Conservation (phyloP, 2,797 vertebrate species). For the Champsocephalus esox region DNA sequence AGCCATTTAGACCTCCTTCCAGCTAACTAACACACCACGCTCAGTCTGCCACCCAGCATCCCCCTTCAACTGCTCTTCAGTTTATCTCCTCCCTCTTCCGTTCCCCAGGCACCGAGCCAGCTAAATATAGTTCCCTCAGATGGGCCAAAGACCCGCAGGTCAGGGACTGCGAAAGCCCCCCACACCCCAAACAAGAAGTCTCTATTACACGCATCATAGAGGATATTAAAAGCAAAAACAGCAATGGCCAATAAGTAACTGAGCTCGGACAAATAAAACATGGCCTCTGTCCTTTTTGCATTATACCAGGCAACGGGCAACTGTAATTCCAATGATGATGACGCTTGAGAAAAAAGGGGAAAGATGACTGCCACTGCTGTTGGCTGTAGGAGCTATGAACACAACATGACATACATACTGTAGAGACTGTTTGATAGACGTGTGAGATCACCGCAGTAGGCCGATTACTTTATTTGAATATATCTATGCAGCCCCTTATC, state of each 20-base stretch:
- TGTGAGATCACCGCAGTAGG: slow-evolving; percentile 6
- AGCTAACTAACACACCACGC: slow-evolving; percentile 32
- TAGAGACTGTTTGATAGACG: slow-evolving; percentile 29
- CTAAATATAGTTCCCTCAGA: slow-evolving; percentile 51
- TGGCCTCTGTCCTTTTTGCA: slow-evolving; percentile 27
- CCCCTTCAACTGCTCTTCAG: slow-evolving; percentile 22
- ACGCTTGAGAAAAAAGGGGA: slow-evolving; percentile 44
- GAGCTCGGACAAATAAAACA: slow-evolving; percentile 16
- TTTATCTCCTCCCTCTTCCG: slow-evolving; percentile 10
- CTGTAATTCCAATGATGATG: slow-evolving; percentile 35
- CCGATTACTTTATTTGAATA: slow-evolving; percentile 27
- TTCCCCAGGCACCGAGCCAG: slow-evolving; percentile 24
- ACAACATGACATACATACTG: slow-evolving; percentile 38
- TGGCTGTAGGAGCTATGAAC: slow-evolving; percentile 23
- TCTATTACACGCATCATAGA: slow-evolving; percentile 1
- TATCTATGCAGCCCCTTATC: slow-evolving; percentile 12
- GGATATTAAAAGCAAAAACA: slow-evolving; percentile 4
- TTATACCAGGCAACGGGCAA: slow-evolving; percentile 23
- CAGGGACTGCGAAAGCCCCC: slow-evolving; percentile 35
- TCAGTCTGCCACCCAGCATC: slow-evolving; percentile 35
- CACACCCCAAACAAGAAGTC: slow-evolving; percentile 15
- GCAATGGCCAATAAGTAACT: not conserved
- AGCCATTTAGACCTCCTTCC: slow-evolving; percentile 50
- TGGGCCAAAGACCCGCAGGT: slow-evolving; percentile 14
- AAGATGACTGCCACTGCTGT: slow-evolving; percentile 46